These are phyloP conservation scores for Oryzias javanicus DNA, from an alignment of 2,113 vertebrate genomes.

Conservation along the genomic window DNA sequence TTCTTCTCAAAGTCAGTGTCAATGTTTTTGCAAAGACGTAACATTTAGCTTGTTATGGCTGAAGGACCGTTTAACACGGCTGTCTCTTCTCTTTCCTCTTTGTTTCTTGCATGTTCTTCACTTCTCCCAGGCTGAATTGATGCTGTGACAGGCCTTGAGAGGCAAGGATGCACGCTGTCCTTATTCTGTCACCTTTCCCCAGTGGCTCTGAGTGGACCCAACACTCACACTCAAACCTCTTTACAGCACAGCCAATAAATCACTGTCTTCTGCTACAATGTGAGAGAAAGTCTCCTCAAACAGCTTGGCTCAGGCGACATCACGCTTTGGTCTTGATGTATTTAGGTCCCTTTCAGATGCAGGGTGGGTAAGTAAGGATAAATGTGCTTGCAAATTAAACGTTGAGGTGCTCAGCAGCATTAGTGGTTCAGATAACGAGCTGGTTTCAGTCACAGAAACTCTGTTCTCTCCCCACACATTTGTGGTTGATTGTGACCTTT, in stretches of 20 bases:
- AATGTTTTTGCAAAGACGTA: background rate
- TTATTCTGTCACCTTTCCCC: constrained; percentile 77
- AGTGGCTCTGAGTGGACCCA: constrained; percentile 66
- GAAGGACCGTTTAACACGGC: constrained; percentile 23
- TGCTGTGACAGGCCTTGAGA: constrained; percentile 66
- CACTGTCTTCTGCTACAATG: constrained; percentile 70
- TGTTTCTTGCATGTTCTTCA: constrained; percentile 34
- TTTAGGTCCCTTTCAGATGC: constrained; percentile 36
- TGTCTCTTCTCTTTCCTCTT: constrained; percentile 6
- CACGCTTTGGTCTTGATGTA: constrained; percentile 45
- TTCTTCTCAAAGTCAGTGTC: too few relatives aligned
- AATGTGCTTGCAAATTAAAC: constrained; percentile 29
- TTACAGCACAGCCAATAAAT: constrained; percentile 74
- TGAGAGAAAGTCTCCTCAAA: constrained; percentile 52
- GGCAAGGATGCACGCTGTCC: constrained; percentile 66
- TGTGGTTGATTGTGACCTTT: constrained; percentile 36
- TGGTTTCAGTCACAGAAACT: constrained; percentile 26
- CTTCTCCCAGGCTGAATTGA: constrained; percentile 53
- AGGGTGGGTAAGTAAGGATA: constrained; percentile 41
- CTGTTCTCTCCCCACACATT: constrained; percentile 22
- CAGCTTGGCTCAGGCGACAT: constrained; percentile 44
- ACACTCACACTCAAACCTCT: constrained; percentile 61
- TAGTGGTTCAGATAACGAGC: constrained; percentile 18
- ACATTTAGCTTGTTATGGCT: background rate
- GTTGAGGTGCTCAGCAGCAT: constrained; percentile 20